A percentile compares a stretch with the other conserved stretches of the same genome.
Conservation (phyloP, 2,113 vertebrate species). For the Otolemur garnettii region DNA sequence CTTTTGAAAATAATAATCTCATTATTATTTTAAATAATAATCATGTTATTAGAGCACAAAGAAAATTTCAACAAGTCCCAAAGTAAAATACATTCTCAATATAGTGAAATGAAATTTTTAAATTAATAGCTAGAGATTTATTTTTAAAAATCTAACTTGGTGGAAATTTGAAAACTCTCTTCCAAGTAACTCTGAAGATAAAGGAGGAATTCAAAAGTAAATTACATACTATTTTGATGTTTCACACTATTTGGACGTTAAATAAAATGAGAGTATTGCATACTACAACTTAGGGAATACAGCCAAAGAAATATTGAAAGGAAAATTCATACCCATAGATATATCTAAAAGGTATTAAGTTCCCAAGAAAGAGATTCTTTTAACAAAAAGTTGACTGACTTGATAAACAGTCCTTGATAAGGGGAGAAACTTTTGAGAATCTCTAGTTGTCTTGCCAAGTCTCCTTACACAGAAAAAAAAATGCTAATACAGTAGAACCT, state of each 20-base stretch:
- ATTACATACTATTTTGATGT: background rate
- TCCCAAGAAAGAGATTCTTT: constrained; percentile 10
- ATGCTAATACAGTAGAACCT: background rate
- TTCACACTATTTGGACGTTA: background rate
- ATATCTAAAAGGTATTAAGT: background rate
- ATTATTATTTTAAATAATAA: background rate
- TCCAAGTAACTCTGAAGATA: constrained; percentile 37
- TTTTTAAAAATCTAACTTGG: background rate
- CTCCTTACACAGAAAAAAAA: background rate
- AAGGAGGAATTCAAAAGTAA: background rate
- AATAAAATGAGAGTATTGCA: background rate
- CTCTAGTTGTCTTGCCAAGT: background rate
- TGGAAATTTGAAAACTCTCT: constrained; percentile 31
- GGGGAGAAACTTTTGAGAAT: background rate
- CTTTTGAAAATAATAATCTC: constrained; percentile 21
- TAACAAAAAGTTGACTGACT: constrained; percentile 1
- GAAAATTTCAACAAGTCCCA: background rate
- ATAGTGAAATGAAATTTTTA: background rate
- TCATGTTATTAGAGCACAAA: background rate
- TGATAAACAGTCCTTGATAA: background rate
- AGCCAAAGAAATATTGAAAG: constrained; percentile 42
- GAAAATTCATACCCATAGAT: constrained; percentile 50
- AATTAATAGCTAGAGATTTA: background rate
- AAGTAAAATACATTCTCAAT: background rate
- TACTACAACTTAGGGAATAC: background rate